Percentiles rank a stretch among this genome's conserved stretches.
Conservation (phyloP, 2,113 vertebrate species). For the Nipponia nippon region DNA sequence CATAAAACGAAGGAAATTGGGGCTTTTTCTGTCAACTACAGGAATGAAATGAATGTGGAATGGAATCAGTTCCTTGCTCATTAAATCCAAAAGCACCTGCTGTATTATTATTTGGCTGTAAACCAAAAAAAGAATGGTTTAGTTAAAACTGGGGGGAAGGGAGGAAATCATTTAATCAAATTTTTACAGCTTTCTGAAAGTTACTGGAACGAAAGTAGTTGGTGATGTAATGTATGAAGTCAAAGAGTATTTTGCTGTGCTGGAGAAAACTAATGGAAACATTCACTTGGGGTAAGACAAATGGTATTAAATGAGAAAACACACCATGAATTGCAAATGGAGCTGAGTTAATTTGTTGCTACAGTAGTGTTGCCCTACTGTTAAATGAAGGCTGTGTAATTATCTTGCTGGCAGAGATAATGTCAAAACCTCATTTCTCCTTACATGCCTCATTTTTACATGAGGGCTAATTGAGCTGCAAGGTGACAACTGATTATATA, state of each 20-base stretch:
- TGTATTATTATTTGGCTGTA: constrained; percentile 48
- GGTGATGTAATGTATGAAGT: constrained; percentile 72
- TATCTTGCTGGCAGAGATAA: constrained; percentile 87
- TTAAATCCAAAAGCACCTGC: constrained; percentile 7
- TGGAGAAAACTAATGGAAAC: constrained; percentile 79
- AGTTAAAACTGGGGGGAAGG: not conserved
- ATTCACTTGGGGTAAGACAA: constrained; percentile 86
- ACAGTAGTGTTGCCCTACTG: constrained; percentile 86
- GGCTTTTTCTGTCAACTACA: not conserved
- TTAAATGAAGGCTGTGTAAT: constrained; percentile 88
- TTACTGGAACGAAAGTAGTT: constrained; percentile 62
- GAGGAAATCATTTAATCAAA: not conserved
- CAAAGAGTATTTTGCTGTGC: constrained; percentile 72
- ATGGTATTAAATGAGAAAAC: constrained; percentile 87
- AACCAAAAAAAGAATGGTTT: constrained; percentile 43
- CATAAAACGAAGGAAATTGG: not conserved
- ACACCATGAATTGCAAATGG: constrained; percentile 88
- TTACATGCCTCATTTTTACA: constrained; percentile 86
- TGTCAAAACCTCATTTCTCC: constrained; percentile 86
- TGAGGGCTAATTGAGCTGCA: constrained; percentile 85
- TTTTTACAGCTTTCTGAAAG: constrained; percentile 49
- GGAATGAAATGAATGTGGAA: not conserved
- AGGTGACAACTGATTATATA: constrained; percentile 85
- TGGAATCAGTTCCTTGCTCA: not conserved
- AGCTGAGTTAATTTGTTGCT: constrained; percentile 88